These are phyloP conservation scores for Ptychoptera albimana DNA, from an alignment of 2,888 invertebrate genomes.

Conservation along the genomic window DNA sequence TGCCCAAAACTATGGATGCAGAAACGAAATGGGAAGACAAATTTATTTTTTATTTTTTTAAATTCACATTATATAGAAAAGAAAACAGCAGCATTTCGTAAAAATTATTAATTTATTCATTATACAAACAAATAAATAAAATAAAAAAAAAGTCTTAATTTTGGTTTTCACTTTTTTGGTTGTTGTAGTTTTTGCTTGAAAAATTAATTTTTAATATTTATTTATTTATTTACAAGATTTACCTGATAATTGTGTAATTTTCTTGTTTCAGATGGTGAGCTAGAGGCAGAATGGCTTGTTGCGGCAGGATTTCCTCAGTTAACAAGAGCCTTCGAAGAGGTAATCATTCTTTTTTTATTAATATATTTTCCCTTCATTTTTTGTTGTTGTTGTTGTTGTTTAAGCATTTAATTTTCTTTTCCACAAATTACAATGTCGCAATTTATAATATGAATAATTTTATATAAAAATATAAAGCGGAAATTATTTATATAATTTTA, in stretches of 20 bases:
- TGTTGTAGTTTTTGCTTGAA: no score
- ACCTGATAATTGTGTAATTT: not conserved
- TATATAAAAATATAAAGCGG: not conserved
- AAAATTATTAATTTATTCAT: no score
- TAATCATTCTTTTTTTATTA: constrained; percentile 12
- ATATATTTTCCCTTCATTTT: not conserved
- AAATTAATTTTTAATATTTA: no score
- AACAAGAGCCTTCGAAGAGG: constrained; percentile 32
- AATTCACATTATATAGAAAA: no score
- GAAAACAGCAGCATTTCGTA: no score
- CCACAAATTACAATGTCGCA: not conserved
- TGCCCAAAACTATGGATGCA: no score
- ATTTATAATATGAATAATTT: not conserved
- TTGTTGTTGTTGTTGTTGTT: not conserved
- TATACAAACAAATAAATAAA: no score
- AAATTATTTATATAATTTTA: not conserved
- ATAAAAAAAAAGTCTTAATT: no score
- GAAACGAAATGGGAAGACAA: no score
- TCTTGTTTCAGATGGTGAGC: constrained; percentile 32
- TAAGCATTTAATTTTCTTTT: not conserved
- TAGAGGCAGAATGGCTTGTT: constrained; percentile 38
- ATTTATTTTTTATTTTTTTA: no score
- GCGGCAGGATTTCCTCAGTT: constrained; percentile 36
- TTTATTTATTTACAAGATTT: no score
- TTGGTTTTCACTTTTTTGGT: no score